Evolutionary conservation across 2,888 invertebrate species (phyloP).

Genomic region (Merodon equestris): DNA sequence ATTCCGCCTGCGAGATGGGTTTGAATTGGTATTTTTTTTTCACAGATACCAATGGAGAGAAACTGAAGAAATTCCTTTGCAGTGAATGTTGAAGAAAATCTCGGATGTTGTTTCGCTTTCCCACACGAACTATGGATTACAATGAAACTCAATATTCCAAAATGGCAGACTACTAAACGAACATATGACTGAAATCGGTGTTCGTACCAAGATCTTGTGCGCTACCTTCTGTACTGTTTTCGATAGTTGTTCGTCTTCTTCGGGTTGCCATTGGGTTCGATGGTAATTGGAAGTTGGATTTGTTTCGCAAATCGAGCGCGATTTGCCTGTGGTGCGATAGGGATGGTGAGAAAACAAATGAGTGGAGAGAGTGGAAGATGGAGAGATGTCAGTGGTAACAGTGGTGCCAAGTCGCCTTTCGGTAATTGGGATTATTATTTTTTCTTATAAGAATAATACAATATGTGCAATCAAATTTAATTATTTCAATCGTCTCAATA

Average conservation of each 20-base stretch:
- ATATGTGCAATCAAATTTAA: no score
- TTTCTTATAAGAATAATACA: no score
- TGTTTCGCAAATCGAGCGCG: conserved; percentile 8
- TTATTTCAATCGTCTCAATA: no score
- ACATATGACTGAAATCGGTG: conserved; percentile 61
- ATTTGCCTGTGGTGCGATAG: not conserved
- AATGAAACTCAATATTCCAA: conserved; percentile 68
- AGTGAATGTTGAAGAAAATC: conserved; percentile 34
- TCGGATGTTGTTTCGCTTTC: conserved; percentile 44
- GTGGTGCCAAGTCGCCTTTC: conserved; percentile 24
- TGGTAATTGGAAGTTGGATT: not conserved
- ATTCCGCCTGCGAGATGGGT: no score
- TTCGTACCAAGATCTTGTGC: conserved; percentile 33
- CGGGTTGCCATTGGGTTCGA: not conserved
- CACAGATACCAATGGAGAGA: no score
- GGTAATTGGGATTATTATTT: no score
- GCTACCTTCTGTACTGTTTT: conserved; percentile 26
- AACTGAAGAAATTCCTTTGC: conserved; percentile 49
- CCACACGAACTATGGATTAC: conserved; percentile 48
- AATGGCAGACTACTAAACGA: conserved; percentile 65
- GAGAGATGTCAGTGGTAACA: not conserved
- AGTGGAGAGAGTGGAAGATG: not conserved
- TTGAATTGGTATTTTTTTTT: no score
- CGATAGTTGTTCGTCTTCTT: conserved; percentile 13
- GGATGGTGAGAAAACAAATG: conserved; percentile 33